Percentiles rank a stretch among this genome's conserved stretches.
Evolutionary conservation across 1,140 invertebrate species (phyloP).

Genomic region (Drosophila prosaltans): DNA sequence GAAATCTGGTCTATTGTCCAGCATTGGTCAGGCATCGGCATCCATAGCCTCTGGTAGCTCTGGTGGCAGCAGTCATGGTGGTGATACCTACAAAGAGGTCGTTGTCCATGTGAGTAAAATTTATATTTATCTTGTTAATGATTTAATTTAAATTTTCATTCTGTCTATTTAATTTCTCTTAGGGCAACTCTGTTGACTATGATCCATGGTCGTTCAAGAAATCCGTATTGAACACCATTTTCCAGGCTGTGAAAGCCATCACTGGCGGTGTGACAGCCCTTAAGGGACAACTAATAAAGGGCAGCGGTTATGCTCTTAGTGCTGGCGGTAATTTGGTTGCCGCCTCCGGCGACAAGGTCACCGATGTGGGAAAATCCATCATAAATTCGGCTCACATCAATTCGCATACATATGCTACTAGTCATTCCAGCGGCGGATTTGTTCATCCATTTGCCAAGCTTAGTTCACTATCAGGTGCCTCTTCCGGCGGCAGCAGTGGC

Average conservation of each 20-base stretch:
- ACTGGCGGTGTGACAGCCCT: conserved; percentile 92
- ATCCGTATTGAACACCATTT: conserved; percentile 90
- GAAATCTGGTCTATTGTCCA: conserved; percentile 84
- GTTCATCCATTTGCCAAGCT: conserved; percentile 75
- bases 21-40: conserved; percentile 84
- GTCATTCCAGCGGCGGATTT: conserved; percentile 52
- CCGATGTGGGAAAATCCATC: conserved; percentile 89
- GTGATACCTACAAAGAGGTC: conserved; percentile 83
- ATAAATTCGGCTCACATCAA: conserved; percentile 88
- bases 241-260: conserved; percentile 93
- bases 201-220: conserved; percentile 91
- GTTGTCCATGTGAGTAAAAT: conserved; percentile 80
- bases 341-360: conserved; percentile 87
- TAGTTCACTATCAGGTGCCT: conserved; percentile 74
- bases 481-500: conserved; percentile 76
- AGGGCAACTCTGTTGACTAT: conserved; percentile 85
- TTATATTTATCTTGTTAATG: not conserved
- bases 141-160: not conserved
- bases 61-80: conserved; percentile 84
- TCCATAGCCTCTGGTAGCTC: conserved; percentile 85
- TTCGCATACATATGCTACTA: conserved; percentile 82
- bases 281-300: conserved; percentile 93
- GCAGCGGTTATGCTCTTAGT: conserved; percentile 89
- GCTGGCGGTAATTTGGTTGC: conserved; percentile 87
- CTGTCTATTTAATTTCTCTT: not conserved